A percentile compares a stretch with the other conserved stretches of the same genome.
phyloP scores from a whole-genome alignment of 2,888 invertebrate genomes.

The Macrophya annulata region DNA sequence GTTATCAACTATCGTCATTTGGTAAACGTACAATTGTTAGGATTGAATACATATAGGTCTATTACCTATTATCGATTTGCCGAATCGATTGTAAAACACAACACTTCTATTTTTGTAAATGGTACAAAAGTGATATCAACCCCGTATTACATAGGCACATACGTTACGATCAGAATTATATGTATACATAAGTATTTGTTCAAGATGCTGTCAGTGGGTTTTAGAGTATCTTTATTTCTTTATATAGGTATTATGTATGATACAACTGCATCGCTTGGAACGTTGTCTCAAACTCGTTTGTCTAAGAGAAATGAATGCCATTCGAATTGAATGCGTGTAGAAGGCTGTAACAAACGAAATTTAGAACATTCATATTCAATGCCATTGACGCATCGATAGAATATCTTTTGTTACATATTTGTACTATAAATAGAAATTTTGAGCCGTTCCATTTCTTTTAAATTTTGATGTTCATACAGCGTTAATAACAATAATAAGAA shows the following conservation, averaged over 20 bases:
- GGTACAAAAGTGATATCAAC: conserved; percentile 45
- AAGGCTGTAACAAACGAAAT: conserved; percentile 81
- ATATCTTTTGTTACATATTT: conserved; percentile 38
- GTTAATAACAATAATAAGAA: neutral
- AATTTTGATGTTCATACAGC: conserved; percentile 2
- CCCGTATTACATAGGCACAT: neutral
- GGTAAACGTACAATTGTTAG: conserved; percentile 29
- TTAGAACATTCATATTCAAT: conserved; percentile 36
- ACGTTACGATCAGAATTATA: conserved; percentile 3
- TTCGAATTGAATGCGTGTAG: conserved; percentile 94
- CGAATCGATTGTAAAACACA: conserved; percentile 2
- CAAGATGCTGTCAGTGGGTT: neutral
- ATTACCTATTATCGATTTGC: conserved; percentile 27
- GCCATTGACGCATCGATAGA: neutral
- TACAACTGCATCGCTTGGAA: neutral
- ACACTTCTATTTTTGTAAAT: conserved; percentile 52
- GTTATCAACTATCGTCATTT: conserved; percentile 23
- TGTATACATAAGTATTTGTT: conserved; percentile 2
- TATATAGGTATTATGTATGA: neutral
- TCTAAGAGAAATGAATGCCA: conserved; percentile 94
- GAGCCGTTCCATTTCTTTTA: neutral
- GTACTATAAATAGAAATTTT: conserved; percentile 1
- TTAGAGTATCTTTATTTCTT: neutral
- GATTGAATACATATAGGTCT: conserved; percentile 9
- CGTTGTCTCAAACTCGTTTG: neutral